A percentile compares a stretch with the other conserved stretches of the same genome.
Conservation (phyloP, 2,797 vertebrate genomes). For the Rhinichthys osculus region DNA sequence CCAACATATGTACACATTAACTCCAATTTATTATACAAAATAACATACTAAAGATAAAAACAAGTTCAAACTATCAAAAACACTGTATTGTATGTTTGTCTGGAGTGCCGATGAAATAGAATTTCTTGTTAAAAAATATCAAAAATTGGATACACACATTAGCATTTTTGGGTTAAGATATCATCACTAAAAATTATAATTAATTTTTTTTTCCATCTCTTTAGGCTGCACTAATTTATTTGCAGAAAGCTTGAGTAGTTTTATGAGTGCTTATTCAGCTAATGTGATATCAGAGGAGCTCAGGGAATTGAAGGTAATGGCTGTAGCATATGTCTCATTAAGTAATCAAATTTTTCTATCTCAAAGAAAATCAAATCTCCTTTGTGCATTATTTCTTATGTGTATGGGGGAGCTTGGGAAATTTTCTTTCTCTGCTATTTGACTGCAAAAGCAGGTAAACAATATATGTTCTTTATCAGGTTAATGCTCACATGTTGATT, state of each 20-base stretch:
- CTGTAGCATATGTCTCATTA: constrained; percentile 21
- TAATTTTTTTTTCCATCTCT: neutral
- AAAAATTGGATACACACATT: neutral
- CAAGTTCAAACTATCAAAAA: neutral
- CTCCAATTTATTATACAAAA: neutral
- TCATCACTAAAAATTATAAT: neutral
- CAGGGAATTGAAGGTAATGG: constrained; percentile 22
- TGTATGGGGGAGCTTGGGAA: neutral
- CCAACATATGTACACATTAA: neutral
- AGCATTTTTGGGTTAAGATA: neutral
- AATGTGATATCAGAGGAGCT: constrained; percentile 10
- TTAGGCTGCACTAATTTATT: constrained; percentile 5
- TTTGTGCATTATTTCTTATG: constrained; percentile 20
- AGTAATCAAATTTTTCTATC: neutral
- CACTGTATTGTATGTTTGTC: neutral
- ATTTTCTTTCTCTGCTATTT: neutral
- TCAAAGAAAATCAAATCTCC: constrained; percentile 10
- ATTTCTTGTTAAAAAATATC: neutral
- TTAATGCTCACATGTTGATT: too few species aligned
- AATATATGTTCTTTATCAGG: neutral
- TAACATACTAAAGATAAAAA: neutral
- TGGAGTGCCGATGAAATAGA: neutral
- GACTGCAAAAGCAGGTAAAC: neutral
- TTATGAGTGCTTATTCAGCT: constrained; percentile 27
- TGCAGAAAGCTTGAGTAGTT: constrained; percentile 9